Percentiles rank a stretch among this genome's conserved stretches.
These are phyloP conservation scores for Agelastica alni DNA, from an alignment of 2,888 invertebrate species.

Conservation along the genomic window DNA sequence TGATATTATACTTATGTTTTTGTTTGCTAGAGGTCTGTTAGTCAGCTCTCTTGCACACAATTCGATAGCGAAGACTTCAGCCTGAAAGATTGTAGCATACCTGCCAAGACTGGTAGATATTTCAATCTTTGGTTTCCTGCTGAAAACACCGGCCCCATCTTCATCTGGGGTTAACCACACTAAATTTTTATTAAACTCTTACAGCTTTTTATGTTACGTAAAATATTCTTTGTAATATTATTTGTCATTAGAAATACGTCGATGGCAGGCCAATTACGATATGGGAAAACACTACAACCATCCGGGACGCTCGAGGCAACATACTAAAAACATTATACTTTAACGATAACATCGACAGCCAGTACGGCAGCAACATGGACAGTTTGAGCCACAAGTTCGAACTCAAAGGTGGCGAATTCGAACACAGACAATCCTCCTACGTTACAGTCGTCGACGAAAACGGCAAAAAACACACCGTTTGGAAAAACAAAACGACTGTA, in stretches of 20 bases:
- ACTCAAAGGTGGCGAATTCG: conserved; percentile 18
- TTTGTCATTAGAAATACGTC: conserved; percentile 8
- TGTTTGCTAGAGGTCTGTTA: too few species aligned
- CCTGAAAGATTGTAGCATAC: too few species aligned
- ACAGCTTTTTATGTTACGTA: too few species aligned
- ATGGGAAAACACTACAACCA: conserved; percentile 41
- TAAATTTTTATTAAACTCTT: too few species aligned
- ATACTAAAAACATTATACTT: conserved; percentile 37
- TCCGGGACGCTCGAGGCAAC: conserved; percentile 42
- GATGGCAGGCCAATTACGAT: conserved; percentile 37
- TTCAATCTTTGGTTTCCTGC: too few species aligned
- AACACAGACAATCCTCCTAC: conserved; percentile 20
- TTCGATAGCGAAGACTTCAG: too few species aligned
- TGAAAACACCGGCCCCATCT: too few species aligned
- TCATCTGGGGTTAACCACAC: too few species aligned
- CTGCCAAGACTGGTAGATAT: too few species aligned
- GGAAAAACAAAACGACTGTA: conserved; percentile 40
- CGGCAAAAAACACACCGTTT: conserved; percentile 34
- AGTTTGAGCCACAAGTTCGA: conserved; percentile 13
- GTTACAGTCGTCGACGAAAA: conserved; percentile 23
- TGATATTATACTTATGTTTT: too few species aligned
- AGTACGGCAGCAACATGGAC: conserved; percentile 7
- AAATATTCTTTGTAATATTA: too few species aligned
- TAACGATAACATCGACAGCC: conserved; percentile 22
- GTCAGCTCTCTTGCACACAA: too few species aligned